Evolutionary conservation across 2,888 invertebrate species (phyloP).

Genomic region (Hirtodrosophila cameraria): DNA sequence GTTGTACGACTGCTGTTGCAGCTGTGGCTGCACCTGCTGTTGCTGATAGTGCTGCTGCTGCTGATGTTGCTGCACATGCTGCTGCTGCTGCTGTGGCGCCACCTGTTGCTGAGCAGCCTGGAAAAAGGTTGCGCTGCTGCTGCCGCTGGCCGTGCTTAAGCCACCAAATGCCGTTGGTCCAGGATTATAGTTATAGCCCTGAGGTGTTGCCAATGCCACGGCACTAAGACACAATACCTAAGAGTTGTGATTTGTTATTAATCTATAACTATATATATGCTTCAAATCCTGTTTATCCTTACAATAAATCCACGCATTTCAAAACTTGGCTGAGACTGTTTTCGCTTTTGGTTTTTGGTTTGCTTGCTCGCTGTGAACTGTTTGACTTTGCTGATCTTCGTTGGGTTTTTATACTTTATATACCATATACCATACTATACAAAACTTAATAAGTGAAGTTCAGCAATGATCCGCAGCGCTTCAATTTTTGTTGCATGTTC

Average conservation of each 20-base stretch:
- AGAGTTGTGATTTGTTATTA: constrained; percentile 4
- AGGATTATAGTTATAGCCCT: constrained; percentile 82
- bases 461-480: constrained; percentile 53
- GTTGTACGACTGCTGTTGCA: constrained; percentile 34
- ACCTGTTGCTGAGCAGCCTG: constrained; percentile 53
- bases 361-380: constrained; percentile 75
- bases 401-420: constrained; percentile 81
- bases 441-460: constrained; percentile 71
- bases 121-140: constrained; percentile 44
- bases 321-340: constrained; percentile 74
- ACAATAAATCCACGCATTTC: constrained; percentile 84
- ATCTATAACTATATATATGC: neutral
- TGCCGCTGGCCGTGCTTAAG: constrained; percentile 47
- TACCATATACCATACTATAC: constrained; percentile 38
- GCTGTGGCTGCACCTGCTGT: constrained; percentile 53
- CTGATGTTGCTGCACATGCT: constrained; percentile 29
- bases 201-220: constrained; percentile 80
- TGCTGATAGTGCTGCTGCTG: constrained; percentile 36
- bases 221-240: constrained; percentile 81
- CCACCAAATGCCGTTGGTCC: constrained; percentile 52
- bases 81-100: constrained; percentile 25
- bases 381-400: constrained; percentile 55
- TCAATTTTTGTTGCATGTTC: constrained; percentile 70
- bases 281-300: constrained; percentile 57
- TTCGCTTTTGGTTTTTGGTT: constrained; percentile 55